phyloP scores from a whole-genome alignment of 2,113 vertebrate species.

The Bos javanicus region DNA sequence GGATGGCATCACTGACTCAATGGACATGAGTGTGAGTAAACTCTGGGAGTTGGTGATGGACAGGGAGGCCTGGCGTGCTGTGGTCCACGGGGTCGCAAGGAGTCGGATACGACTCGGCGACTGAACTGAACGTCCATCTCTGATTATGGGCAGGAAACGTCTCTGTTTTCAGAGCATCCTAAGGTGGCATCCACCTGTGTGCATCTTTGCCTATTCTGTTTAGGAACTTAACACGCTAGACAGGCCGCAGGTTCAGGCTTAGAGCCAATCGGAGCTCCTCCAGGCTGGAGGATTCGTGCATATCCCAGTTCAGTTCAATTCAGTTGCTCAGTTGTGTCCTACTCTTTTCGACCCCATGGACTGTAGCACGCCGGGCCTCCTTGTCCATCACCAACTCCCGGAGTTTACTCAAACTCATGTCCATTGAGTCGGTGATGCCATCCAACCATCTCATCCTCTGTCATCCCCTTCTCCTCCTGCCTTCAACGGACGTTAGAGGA shows the following conservation, averaged over 20 bases:
- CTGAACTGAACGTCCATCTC: not conserved
- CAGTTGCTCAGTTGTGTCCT: not conserved
- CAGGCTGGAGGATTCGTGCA: not conserved
- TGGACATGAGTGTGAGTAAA: not conserved
- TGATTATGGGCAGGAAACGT: not conserved
- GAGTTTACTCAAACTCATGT: not conserved
- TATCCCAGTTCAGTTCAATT: not conserved
- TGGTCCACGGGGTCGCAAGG: not conserved
- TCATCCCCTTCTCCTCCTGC: not conserved
- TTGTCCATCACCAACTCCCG: not conserved
- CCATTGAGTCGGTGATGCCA: not conserved
- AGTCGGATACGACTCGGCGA: not conserved
- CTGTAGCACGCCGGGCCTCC: fast-evolving
- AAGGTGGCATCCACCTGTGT: not conserved
- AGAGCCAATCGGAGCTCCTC: not conserved
- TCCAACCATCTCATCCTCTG: not conserved
- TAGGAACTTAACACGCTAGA: not conserved
- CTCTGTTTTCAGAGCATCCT: not conserved
- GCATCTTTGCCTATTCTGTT: not conserved
- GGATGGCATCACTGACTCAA: not conserved
- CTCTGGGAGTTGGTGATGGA: not conserved
- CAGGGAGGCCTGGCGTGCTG: not conserved
- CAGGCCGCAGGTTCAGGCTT: not conserved
- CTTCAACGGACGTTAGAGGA: not conserved
- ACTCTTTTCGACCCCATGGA: not conserved